A percentile compares a stretch with the other conserved stretches of the same genome.
Conservation (phyloP, 2,888 invertebrate genomes). For the Sinentomon sp. region DNA sequence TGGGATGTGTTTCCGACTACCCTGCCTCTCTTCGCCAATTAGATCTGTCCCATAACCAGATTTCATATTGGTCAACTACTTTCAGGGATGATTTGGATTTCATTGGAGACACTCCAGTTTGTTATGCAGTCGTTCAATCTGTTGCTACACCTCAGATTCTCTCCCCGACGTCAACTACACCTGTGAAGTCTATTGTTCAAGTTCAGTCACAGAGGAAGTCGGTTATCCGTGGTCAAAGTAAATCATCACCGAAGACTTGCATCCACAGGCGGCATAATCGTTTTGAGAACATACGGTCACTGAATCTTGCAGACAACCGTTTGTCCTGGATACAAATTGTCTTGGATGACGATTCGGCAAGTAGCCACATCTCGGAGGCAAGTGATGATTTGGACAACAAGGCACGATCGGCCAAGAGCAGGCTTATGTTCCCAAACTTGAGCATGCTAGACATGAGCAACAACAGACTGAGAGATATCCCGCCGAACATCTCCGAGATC, state of each 20-base stretch:
- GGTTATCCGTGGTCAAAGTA: no score
- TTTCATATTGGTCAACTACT: constrained; percentile 39
- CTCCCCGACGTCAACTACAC: no score
- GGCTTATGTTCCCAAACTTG: constrained; percentile 67
- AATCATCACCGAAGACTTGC: no score
- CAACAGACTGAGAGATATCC: constrained; percentile 50
- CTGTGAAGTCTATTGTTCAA: no score
- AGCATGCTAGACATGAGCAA: constrained; percentile 84
- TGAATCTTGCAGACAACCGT: constrained; percentile 62
- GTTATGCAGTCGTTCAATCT: no score
- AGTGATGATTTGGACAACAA: constrained; percentile 7
- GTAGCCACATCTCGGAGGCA: constrained; percentile 13
- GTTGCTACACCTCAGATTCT: no score
- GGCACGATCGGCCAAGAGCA: constrained; percentile 27
- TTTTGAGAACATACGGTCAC: constrained; percentile 48
- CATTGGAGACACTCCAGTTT: no score
- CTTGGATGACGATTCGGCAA: constrained; percentile 31
- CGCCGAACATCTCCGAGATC: constrained; percentile 55
- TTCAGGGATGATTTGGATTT: no score
- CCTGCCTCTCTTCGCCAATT: constrained; percentile 67
- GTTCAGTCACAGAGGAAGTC: no score
- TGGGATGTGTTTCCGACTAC: constrained; percentile 70
- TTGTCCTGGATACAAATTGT: constrained; percentile 49
- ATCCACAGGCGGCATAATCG: constrained; percentile 54
- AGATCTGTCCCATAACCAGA: constrained; percentile 74